These are phyloP conservation scores for Machaerirhynchus nigripectus DNA, from an alignment of 2,113 vertebrate genomes.

Conservation along the genomic window DNA sequence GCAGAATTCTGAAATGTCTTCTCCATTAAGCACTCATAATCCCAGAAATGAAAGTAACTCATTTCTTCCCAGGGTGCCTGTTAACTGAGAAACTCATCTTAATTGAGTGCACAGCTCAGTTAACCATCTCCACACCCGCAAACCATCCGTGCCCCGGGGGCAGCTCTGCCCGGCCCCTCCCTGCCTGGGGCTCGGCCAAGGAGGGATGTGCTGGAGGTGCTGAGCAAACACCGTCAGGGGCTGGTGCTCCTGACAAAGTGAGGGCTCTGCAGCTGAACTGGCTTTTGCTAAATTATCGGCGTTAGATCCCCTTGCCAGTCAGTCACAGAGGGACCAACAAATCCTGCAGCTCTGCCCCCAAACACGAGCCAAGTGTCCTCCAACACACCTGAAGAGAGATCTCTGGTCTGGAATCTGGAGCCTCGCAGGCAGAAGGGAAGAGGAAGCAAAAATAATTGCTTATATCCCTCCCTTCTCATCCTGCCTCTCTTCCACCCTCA, in stretches of 20 bases:
- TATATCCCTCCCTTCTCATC: background rate
- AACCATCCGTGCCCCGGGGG: conserved; percentile 57
- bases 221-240: background rate
- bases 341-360: background rate
- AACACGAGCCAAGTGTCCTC: background rate
- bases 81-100: conserved; percentile 69
- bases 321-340: conserved; percentile 24
- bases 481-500: background rate
- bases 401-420: background rate
- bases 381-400: background rate
- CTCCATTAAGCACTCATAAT: conserved; percentile 71
- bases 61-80: conserved; percentile 72
- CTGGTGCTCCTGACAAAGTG: conserved; percentile 9
- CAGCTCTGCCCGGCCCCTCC: conserved; percentile 14
- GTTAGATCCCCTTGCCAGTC: background rate
- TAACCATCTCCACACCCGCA: conserved; percentile 55
- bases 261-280: conserved; percentile 2
- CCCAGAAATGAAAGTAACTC: conserved; percentile 65
- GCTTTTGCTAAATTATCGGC: background rate
- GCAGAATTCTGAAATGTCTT: conserved; percentile 56
- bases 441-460: background rate
- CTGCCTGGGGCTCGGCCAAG: conserved; percentile 21
- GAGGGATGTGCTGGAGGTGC: background rate
- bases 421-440: background rate
- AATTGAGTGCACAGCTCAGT: conserved; percentile 70